Conservation (phyloP, 2,113 vertebrate genomes). For the Centropristis striata region DNA sequence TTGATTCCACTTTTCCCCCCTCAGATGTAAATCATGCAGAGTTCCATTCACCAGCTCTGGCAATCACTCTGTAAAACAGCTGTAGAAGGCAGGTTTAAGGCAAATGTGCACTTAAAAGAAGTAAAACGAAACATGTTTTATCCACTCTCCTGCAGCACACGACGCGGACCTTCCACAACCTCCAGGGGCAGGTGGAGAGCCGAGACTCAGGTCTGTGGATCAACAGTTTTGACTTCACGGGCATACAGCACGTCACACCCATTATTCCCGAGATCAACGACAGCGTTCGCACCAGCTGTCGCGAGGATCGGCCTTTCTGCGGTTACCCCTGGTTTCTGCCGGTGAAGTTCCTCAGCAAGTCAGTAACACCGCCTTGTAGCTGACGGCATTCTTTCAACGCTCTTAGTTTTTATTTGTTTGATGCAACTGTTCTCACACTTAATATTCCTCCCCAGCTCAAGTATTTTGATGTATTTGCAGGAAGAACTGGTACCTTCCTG, state of each 20-base stretch:
- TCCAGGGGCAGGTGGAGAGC: slow-evolving; percentile 89
- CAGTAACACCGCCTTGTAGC: slow-evolving; percentile 46
- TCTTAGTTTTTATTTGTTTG: background rate
- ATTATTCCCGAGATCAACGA: slow-evolving; percentile 94
- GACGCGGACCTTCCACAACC: slow-evolving; percentile 89
- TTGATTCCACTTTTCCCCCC: background rate
- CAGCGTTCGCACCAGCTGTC: slow-evolving; percentile 88
- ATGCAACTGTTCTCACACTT: background rate
- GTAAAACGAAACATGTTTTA: background rate
- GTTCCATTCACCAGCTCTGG: background rate
- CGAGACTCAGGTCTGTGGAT: slow-evolving; percentile 96
- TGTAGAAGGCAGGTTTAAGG: background rate
- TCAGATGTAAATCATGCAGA: background rate
- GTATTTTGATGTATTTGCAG: slow-evolving; percentile 76
- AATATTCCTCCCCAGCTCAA: background rate
- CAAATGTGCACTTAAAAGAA: background rate
- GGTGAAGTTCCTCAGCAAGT: slow-evolving; percentile 94
- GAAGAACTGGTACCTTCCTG: slow-evolving; percentile 98
- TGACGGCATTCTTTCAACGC: background rate
- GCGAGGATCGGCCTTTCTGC: slow-evolving; percentile 90
- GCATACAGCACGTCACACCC: slow-evolving; percentile 92
- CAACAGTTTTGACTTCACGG: slow-evolving; percentile 96
- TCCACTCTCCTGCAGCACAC: slow-evolving; percentile 84
- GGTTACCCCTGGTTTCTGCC: slow-evolving; percentile 97
- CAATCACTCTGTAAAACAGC: background rate